Percentiles rank a stretch among this genome's conserved stretches.
These are phyloP conservation scores for Papilio gigon DNA, from an alignment of 2,888 invertebrate genomes.

Conservation along the genomic window DNA sequence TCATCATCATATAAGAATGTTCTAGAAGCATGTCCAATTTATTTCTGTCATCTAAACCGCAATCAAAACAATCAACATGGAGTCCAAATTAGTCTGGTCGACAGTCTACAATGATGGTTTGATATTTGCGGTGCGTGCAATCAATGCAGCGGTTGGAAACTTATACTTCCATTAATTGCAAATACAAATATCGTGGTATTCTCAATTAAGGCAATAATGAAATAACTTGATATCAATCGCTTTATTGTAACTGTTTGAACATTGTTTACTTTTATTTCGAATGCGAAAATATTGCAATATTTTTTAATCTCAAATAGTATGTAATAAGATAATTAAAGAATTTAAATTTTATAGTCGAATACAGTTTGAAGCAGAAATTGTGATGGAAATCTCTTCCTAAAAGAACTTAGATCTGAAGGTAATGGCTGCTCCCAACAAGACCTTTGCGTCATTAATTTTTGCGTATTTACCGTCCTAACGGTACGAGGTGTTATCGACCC, in stretches of 20 bases:
- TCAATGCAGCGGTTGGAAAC: conserved; percentile 11
- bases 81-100: not conserved
- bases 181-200: not conserved
- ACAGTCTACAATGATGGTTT: not conserved
- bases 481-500: too few relatives aligned
- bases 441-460: too few relatives aligned
- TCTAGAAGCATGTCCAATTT: not conserved
- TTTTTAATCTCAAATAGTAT: too few relatives aligned
- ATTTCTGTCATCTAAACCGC: not conserved
- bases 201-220: not conserved
- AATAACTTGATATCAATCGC: not conserved
- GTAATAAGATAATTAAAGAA: too few relatives aligned
- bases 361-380: too few relatives aligned
- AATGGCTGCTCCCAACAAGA: too few relatives aligned
- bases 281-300: too few relatives aligned
- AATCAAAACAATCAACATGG: not conserved
- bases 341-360: too few relatives aligned
- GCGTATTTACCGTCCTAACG: too few relatives aligned
- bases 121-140: conserved; percentile 9
- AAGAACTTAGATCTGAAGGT: too few relatives aligned
- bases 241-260: not conserved
- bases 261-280: too few relatives aligned
- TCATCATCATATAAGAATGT: not conserved
- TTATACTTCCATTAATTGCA: conserved; percentile 14
- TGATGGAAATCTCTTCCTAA: too few relatives aligned